Conservation (phyloP, 2,113 vertebrate species). For the Telmatochromis sp. region DNA sequence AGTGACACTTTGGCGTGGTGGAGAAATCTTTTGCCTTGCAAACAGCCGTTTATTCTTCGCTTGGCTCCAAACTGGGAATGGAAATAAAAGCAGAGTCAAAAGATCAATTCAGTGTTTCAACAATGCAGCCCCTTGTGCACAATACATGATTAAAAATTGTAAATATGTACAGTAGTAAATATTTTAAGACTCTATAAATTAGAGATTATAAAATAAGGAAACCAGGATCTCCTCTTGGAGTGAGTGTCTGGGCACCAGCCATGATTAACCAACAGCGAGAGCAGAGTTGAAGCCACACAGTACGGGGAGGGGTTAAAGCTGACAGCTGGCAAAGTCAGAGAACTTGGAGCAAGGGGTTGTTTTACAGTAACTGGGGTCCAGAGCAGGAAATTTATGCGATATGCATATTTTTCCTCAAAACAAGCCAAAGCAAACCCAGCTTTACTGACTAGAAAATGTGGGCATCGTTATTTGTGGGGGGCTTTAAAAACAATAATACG, state of each 20-base stretch:
- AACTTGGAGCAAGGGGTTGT: neutral
- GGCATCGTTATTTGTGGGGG: neutral
- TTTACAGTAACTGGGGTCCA: neutral
- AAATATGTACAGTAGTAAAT: neutral
- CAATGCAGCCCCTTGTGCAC: neutral
- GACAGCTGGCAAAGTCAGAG: neutral
- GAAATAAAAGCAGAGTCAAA: neutral
- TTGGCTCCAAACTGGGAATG: conserved; percentile 32
- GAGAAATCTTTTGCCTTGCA: conserved; percentile 47
- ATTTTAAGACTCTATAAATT: neutral
- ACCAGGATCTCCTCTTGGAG: neutral
- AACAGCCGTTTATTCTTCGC: conserved; percentile 56
- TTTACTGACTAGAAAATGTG: neutral
- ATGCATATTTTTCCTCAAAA: neutral
- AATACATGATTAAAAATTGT: neutral
- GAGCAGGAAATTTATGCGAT: neutral
- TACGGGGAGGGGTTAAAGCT: neutral
- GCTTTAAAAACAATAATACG: neutral
- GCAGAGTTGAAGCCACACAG: neutral
- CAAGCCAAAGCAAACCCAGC: neutral
- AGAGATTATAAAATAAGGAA: neutral
- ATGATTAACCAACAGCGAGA: neutral
- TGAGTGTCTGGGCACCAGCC: neutral
- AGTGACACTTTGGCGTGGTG: neutral
- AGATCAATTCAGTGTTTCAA: neutral